phyloP scores from a whole-genome alignment of 2,797 vertebrate genomes.

The Halcyon smyrnensis region DNA sequence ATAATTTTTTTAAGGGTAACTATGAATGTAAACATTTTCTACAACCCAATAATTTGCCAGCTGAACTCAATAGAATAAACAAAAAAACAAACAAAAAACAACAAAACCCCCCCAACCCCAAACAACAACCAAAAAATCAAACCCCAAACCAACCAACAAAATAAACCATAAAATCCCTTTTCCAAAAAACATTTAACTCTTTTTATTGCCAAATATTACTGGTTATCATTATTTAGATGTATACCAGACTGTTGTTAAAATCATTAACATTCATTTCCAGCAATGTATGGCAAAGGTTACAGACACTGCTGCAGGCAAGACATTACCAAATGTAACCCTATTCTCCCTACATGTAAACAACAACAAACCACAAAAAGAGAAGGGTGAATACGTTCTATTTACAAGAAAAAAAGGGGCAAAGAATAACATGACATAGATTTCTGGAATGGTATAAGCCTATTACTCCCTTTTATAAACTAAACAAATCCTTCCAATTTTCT shows the following conservation, averaged over 20 bases:
- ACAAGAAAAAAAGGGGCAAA: neutral
- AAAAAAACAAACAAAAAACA: neutral
- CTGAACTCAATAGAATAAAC: neutral
- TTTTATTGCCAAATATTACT: neutral
- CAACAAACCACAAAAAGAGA: neutral
- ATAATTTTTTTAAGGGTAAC: neutral
- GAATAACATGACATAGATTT: neutral
- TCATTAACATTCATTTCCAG: neutral
- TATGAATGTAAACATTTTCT: neutral
- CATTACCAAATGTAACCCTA: neutral
- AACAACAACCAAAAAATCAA: too few relatives aligned
- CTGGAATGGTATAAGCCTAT: neutral
- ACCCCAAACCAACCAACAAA: too few relatives aligned
- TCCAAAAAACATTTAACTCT: neutral
- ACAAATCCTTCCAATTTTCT: neutral
- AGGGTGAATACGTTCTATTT: neutral
- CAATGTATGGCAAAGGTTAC: constrained; percentile 8
- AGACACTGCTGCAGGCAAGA: neutral
- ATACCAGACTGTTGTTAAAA: neutral
- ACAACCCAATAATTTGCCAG: neutral
- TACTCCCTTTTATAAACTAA: neutral
- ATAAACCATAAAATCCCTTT: neutral
- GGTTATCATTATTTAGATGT: neutral
- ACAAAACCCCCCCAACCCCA: too few relatives aligned
- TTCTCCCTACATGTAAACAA: neutral